A percentile compares a stretch with the other conserved stretches of the same genome.
These are phyloP conservation scores for Margarornis squamiger DNA, from an alignment of 2,797 vertebrate genomes.

Conservation along the genomic window DNA sequence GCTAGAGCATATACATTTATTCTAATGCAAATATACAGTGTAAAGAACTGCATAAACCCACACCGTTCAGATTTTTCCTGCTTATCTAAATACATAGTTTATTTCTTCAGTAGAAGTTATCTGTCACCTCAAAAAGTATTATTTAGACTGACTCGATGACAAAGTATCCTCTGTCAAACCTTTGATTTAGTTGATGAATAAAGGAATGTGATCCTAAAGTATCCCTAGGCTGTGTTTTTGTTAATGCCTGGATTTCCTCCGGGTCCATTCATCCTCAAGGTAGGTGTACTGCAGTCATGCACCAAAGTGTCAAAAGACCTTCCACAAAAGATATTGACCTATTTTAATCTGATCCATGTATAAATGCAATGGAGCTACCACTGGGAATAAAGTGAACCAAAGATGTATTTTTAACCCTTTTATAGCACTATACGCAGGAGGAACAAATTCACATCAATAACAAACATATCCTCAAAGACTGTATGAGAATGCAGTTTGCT, in stretches of 20 bases:
- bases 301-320: conserved; percentile 61
- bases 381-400: conserved; percentile 61
- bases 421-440: not conserved
- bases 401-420: conserved; percentile 67
- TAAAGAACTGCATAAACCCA: not conserved
- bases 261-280: conserved; percentile 62
- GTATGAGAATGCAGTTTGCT: not conserved
- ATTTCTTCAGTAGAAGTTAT: conserved; percentile 44
- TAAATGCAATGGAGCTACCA: conserved; percentile 53
- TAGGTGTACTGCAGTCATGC: conserved; percentile 64
- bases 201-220: conserved; percentile 59
- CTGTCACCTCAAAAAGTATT: conserved; percentile 35
- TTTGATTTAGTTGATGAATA: conserved; percentile 67
- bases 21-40: not conserved
- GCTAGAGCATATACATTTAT: not conserved
- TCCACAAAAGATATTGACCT: conserved; percentile 66
- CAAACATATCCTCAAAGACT: not conserved
- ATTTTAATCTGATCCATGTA: conserved; percentile 71
- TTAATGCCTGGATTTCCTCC: conserved; percentile 58
- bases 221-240: conserved; percentile 64
- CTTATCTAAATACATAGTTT: not conserved
- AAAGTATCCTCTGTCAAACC: conserved; percentile 39
- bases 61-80: not conserved
- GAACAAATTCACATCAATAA: not conserved
- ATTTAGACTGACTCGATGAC: conserved; percentile 14